Base-by-base conservation (phyloP, 1,140 invertebrate genomes). In the Paraescarpia echinospica region DNA sequence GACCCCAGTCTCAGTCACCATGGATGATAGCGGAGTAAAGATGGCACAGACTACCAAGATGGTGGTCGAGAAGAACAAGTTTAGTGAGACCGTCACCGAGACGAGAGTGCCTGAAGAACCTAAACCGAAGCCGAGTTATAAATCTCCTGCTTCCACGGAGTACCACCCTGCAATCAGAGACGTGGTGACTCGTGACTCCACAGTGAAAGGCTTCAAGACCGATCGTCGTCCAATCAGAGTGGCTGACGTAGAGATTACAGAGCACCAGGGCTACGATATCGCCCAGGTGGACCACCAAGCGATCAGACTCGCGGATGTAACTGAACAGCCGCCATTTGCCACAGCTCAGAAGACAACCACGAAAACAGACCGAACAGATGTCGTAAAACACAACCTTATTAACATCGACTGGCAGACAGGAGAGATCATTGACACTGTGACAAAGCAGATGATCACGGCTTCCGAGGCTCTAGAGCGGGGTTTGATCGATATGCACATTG, bases 141-240 rank as follows among this genome's bases (percentile, higher is more conserved):
- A 77, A 77, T 77, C 59, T 77, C 59, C 59, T 27, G 89, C 88
- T 95, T 48, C 93, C 94, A 33, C 33, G 95, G 33, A 95, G 90
- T 34, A 35, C 31, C 34, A 34, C 35, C 34, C 35, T 22, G 90
- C 27, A 22, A 91, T 41, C 90, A 91, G 90, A 33, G 90, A 91
- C 4, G 90, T 41, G 18, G n/a, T 34, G 12, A 91, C 35, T 9
- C 34, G 90, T 91, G 90, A 35, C 90, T 91, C 90, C n/a, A 91
- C 90, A 18, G 90, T 41, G 34, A 91, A 41, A 41, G 90, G 90
- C 34, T 14, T 41, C 14, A 91, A 91, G 90, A 41, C 34, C n/a
- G 90, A 41, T 18, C 59, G 22, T 77, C 59, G 59, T 31, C 59
- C 59, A 77, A 77, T 77, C 18, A 77, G 59, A 31, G 59, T 77